These are phyloP conservation scores for Pristionchus arcanus DNA, from an alignment of 2,888 invertebrate genomes.

Conservation along the genomic window DNA sequence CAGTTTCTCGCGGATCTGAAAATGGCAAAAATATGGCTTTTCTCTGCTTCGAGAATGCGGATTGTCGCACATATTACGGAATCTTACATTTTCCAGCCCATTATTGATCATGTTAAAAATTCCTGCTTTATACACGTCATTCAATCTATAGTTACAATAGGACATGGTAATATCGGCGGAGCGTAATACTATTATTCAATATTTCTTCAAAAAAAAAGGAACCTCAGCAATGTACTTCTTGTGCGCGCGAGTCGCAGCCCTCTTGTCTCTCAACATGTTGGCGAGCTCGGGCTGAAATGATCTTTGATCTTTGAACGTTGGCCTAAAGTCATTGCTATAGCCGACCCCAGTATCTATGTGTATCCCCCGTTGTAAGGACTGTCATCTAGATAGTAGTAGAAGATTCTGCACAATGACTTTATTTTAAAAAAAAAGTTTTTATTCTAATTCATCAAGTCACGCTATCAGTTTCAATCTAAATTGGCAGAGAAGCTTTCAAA, in stretches of 20 bases:
- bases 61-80: too few species aligned
- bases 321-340: too few species aligned
- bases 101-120: background rate
- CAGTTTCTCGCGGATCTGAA: background rate
- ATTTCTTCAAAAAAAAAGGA: background rate
- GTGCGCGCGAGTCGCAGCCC: background rate
- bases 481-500: too few species aligned
- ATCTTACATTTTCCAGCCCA: too few species aligned
- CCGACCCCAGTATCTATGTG: background rate
- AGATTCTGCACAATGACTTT: background rate
- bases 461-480: background rate
- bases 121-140: background rate
- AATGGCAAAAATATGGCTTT: background rate
- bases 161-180: too few species aligned
- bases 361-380: background rate
- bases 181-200: background rate
- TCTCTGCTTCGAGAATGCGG: too few species aligned
- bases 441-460: background rate
- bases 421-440: too few species aligned
- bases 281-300: background rate
- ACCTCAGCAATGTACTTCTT: background rate
- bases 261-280: background rate
- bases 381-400: background rate
- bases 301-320: background rate
- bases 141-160: too few species aligned